Percentiles rank a stretch among this genome's conserved stretches.
phyloP scores from a whole-genome alignment of 2,113 vertebrate genomes.

The Oreochromis spilurus region DNA sequence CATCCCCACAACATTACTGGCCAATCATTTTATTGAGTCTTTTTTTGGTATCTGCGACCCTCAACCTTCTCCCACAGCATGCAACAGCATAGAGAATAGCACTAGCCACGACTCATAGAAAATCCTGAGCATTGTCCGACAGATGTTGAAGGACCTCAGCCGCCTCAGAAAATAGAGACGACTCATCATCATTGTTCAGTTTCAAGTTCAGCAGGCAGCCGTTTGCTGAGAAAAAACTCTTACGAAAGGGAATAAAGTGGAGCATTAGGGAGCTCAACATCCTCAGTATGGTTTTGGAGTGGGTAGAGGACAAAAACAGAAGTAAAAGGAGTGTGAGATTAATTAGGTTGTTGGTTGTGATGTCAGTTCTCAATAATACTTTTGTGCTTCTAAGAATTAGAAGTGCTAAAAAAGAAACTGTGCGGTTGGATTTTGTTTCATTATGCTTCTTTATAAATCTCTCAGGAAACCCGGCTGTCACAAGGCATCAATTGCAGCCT shows the following conservation, averaged over 20 bases:
- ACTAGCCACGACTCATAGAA: background rate
- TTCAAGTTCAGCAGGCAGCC: background rate
- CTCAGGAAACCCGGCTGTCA: background rate
- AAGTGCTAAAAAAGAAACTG: background rate
- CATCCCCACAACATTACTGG: background rate
- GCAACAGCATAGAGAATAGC: background rate
- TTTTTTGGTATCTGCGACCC: background rate
- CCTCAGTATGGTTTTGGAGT: no score
- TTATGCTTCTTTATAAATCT: background rate
- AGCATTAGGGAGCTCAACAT: background rate
- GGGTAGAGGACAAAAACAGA: background rate
- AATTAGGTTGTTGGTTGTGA: background rate
- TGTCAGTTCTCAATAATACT: background rate
- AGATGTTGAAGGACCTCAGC: background rate
- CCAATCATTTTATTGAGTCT: background rate
- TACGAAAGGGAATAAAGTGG: accelerated
- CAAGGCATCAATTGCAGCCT: background rate
- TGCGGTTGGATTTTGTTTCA: background rate
- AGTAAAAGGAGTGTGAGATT: background rate
- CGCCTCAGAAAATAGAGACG: accelerated
- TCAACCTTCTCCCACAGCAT: background rate
- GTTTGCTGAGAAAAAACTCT: background rate
- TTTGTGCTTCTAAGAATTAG: background rate
- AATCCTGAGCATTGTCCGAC: background rate
- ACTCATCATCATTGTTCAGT: background rate